Evolutionary conservation across 1,140 invertebrate genomes (phyloP), one percentile per base, ranked within the genome.

Genomic region (Drosophila elegans): DNA sequence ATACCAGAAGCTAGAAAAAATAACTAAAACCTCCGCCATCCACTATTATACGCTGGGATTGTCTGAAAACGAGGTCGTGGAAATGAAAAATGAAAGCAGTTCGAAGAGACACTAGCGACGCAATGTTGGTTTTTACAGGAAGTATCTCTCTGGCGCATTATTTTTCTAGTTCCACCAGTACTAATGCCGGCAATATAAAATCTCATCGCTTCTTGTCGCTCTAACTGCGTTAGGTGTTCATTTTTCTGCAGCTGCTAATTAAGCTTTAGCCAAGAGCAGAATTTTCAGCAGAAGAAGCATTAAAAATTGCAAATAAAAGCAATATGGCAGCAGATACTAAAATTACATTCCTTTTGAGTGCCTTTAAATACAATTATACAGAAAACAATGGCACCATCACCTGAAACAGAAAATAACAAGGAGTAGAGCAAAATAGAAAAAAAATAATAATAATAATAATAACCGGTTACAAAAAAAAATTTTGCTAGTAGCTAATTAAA

Each of bases 1-100:
- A 27, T 29, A 44, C 27, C 49, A 52, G 32, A 36, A 52, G 49
- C 49, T 48, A 59, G 32, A 25, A 32, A 42, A 68, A 66, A 68
- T 77, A 74, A 63, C 73, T 62, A 62, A 67, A 68, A 81, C 74
- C 64, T 71, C 12, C 48, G 53, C 44, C 68, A 38, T 68, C 16
- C 16, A 21, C n/a, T 21, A 21, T 1, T 62, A 46, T 49, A 60
- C 60, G 60, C 46, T 66, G 29, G 56, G 45, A 51, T 39, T 71
- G 66, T 48, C 63, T 77, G 64, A 68, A 91, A 91, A 85, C 74
- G 90, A 90, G 90, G 90, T 90, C 90, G 86, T 84, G 84, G 80
- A 91, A 91, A 91, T 81, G 83, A 90, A 91, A 91, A 91, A 91
- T 82, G 90, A 91, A 91, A 91, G 83, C 90, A 86, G 54, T 86